Base-by-base conservation (phyloP, 1,140 invertebrate species). In the Penaeus indicus region DNA sequence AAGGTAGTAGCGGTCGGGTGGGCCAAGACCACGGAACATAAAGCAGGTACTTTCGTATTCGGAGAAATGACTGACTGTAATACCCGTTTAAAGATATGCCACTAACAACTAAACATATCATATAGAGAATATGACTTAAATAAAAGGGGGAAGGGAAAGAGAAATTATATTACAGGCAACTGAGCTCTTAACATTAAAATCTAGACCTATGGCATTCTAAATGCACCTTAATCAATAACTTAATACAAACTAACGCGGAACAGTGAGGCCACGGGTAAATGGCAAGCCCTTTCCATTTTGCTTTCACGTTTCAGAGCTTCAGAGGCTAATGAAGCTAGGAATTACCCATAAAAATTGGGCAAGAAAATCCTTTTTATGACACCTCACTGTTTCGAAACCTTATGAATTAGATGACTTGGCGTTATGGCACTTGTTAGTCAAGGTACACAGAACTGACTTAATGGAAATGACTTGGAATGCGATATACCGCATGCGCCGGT, bases 351-450 rank as follows among this genome's bases (percentile, higher is more conserved):
- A 54, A 54, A 54, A 54, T 54, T 54, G 54, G 54, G 54, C 16
- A 13, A 11, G 54, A 54, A 54, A 54, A 54, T 54, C 54, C 54
- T 54, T 54, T 42, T 54, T 54, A 54, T 54, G 16, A 54, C 54
- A 54, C 54, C 11, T 54, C 54, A 54, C 54, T 54, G 72, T 75
- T 38, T 75, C 27, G 25, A 19, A 75, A 75, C 27, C n/a, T 38
- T 32, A 32, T 19, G 18, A 32, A 84, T 84, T 69, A 69, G 19
- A 84, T 84, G 82, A 84, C 82, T 84, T 84, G 64, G 64, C 62
- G 82, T 84, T 54, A 84, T 84, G 63, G 82, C 82, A 84, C 82
- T 64, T 84, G 82, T 84, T 84, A 84, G 63, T 84, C 64, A 47
- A 84, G 63, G 32, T 84, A 84, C 82, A 67, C 82, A 32, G 16